Base-by-base conservation (phyloP, 1,140 invertebrate genomes). In the Proctacanthus coquilletti region DNA sequence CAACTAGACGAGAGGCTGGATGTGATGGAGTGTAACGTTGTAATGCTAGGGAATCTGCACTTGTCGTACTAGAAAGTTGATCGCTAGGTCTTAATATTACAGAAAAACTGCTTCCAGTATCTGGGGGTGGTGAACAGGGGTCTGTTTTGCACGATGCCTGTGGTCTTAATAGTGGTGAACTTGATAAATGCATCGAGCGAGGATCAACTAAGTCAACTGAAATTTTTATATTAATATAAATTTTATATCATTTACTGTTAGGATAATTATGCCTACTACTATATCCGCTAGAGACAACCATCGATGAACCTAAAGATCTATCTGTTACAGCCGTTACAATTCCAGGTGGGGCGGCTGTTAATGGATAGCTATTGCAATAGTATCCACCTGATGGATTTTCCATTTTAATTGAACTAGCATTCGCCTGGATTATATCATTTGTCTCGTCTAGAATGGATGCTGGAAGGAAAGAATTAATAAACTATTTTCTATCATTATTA, bases 381-480 rank as follows among this genome's bases (percentile, higher is more conserved):
- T 88, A 89, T 33, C 77, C 71, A 34, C 46, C 39, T 21, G 40
- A 40, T 47, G 80, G 75, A 53, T 84, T 84, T 71, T 88, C 88
- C 67, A 88, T 75, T 71, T 91, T 93, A 58, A 88, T 91, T 53
- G 76, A 77, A 53, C 78, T 82, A 49, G 83, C 73, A 51, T 78
- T 77, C 42, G 76, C 70, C 52, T 79, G 75, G 54, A 81, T 71
- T 13, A 34, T 45, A 21, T 46, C 51, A 58, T 77, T 80, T 36
- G 80, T 73, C 65, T 88, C 85, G 70, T 91, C 84, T 61, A 93
- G 75, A 60, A 94, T 93, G 54, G 88, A 93, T 50, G 87, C 88
- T 93, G 74, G 57, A 29, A 42, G 14, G 21, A 34, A 42, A 29
- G 10, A 10, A 33, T 13, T 8, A 8, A 25, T 25, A n/a, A 8